These are phyloP conservation scores for Rostratula benghalensis DNA, from an alignment of 2,113 vertebrate species.

Conservation along the genomic window DNA sequence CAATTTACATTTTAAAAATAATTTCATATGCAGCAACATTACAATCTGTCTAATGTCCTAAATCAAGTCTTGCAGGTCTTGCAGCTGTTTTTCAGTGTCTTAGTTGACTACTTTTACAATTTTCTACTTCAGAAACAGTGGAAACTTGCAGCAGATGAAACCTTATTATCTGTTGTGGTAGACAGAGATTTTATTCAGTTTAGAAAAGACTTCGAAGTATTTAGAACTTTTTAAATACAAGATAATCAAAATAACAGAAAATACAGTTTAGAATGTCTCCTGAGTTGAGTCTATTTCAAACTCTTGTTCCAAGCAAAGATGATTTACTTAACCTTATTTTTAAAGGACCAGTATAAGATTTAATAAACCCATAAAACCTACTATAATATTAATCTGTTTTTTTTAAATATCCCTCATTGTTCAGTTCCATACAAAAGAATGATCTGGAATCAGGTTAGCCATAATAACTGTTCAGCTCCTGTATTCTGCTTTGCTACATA, in stretches of 20 bases:
- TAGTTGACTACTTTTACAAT: neutral
- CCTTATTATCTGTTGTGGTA: neutral
- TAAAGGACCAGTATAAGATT: neutral
- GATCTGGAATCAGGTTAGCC: neutral
- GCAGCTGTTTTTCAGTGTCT: neutral
- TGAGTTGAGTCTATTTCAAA: neutral
- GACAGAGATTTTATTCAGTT: neutral
- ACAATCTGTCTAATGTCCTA: neutral
- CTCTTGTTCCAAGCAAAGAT: neutral
- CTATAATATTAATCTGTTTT: neutral
- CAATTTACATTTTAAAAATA: neutral
- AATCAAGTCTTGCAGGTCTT: neutral
- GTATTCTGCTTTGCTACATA: neutral
- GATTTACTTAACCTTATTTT: neutral
- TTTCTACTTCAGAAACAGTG: neutral
- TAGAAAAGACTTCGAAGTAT: neutral
- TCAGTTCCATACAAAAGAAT: neutral
- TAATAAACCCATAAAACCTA: neutral
- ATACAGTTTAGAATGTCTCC: neutral
- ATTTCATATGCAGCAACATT: fast-evolving
- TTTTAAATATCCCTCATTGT: neutral
- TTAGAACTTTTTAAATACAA: neutral
- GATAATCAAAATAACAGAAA: neutral
- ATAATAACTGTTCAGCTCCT: neutral
- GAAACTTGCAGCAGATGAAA: neutral